Evolutionary conservation across 1,140 invertebrate species (phyloP).

Genomic region (Drosophila nasuta): DNA sequence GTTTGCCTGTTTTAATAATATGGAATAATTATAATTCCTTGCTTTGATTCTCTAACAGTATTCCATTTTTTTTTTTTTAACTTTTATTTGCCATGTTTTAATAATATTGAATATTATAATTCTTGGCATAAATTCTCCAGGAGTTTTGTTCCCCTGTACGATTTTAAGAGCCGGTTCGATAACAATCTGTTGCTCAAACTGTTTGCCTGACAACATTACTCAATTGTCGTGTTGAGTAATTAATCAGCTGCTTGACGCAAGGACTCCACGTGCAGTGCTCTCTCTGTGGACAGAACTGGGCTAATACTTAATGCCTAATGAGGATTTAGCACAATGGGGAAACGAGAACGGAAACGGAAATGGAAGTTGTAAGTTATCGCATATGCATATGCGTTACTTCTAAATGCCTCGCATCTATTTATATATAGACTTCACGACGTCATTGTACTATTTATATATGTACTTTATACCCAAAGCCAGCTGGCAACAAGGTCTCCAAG

Average conservation of each 20-base stretch:
- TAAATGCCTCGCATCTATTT: slow-evolving; percentile 40
- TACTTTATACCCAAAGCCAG: slow-evolving; percentile 6
- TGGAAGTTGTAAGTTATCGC: slow-evolving; percentile 39
- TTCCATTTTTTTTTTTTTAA: too few species aligned
- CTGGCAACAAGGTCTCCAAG: slow-evolving; percentile 23
- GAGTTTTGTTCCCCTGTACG: too few species aligned
- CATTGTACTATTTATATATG: slow-evolving; percentile 19
- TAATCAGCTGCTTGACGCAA: slow-evolving; percentile 15
- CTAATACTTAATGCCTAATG: slow-evolving; percentile 25
- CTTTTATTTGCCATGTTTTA: too few species aligned
- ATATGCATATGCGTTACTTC: slow-evolving; percentile 35
- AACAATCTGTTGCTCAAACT: not conserved
- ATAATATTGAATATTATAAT: too few species aligned
- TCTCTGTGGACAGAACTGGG: not conserved
- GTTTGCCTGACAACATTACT: slow-evolving; percentile 9
- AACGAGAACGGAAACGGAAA: slow-evolving; percentile 1
- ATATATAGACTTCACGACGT: slow-evolving; percentile 26
- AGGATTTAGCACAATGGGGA: slow-evolving; percentile 23
- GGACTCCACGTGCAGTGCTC: not conserved
- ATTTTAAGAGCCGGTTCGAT: not conserved
- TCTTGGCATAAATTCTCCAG: too few species aligned
- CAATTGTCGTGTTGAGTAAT: slow-evolving; percentile 25
- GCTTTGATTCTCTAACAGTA: too few species aligned
- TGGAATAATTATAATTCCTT: too few species aligned
- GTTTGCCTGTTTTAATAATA: too few species aligned